These are phyloP conservation scores for Brachionus paranguensis DNA, from an alignment of 1,140 invertebrate species.

Conservation along the genomic window DNA sequence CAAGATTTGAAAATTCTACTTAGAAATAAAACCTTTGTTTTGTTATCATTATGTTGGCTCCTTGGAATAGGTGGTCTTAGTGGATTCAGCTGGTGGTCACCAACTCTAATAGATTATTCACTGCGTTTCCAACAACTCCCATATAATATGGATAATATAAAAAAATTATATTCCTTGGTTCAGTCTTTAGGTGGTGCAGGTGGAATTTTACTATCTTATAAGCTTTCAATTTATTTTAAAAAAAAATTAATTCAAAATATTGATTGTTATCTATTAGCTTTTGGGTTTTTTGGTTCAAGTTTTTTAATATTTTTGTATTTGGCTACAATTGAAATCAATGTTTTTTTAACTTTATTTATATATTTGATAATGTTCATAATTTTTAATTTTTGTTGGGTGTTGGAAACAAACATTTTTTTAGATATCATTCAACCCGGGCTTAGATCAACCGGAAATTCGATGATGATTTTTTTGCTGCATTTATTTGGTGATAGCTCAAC, in stretches of 20 bases:
- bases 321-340: not conserved
- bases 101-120: constrained; percentile 26
- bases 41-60: not conserved
- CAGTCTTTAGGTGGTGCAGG: not conserved
- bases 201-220: not conserved
- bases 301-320: not conserved
- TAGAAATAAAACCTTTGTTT: constrained; percentile 14
- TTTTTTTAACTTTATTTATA: not conserved
- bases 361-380: not conserved
- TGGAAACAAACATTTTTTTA: constrained; percentile 34
- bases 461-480: constrained; percentile 33
- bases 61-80: not conserved
- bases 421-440: not conserved
- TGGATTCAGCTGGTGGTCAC: constrained; percentile 30
- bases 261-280: constrained; percentile 8
- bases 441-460: constrained; percentile 22
- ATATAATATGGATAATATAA: not conserved
- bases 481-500: constrained; percentile 22
- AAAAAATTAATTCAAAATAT: not conserved
- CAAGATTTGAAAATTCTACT: constrained; percentile 33
- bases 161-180: constrained; percentile 25
- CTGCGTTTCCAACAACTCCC: not conserved
- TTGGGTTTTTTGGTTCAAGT: constrained; percentile 11
- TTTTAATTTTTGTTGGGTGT: constrained; percentile 38
- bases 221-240: constrained; percentile 16